Evolutionary conservation across 2,888 invertebrate genomes (phyloP).

Genomic region (Parthenolecanium corni): DNA sequence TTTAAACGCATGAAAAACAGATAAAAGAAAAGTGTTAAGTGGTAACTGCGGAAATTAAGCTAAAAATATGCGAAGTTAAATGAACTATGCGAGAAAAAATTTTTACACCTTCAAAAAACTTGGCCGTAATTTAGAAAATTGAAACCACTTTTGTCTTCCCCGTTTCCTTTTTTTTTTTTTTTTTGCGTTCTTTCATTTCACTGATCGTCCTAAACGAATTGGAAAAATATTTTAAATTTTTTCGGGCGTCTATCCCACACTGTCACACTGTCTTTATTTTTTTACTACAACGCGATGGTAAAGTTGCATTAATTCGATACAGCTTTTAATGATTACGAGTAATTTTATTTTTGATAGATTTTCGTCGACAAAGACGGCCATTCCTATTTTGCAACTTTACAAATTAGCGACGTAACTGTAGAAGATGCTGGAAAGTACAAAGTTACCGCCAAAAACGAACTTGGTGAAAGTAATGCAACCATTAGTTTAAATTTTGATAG

Average conservation of each 20-base stretch:
- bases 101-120: conserved; percentile 4
- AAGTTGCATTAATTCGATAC: too few species aligned
- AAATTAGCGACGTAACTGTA: conserved; percentile 86
- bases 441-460: conserved; percentile 92
- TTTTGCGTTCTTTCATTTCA: not conserved
- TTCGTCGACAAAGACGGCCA: conserved; percentile 83
- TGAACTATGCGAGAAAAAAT: conserved; percentile 15
- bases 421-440: conserved; percentile 96
- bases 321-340: too few species aligned
- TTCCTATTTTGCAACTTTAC: conserved; percentile 84
- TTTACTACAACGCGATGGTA: too few species aligned
- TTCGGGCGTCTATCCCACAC: too few species aligned
- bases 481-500: conserved; percentile 97
- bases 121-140: conserved; percentile 8
- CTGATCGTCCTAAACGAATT: not conserved
- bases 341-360: conserved; percentile 48
- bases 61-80: conserved; percentile 19
- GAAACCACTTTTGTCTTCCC: too few species aligned
- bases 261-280: too few species aligned
- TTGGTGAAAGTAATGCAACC: conserved; percentile 93
- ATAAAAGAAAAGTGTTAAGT: not conserved
- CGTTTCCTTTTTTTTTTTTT: too few species aligned
- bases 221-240: too few species aligned
- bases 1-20: not conserved
- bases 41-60: not conserved